phyloP scores from a whole-genome alignment of 2,113 vertebrate species.

The Aegotheles bennettii region DNA sequence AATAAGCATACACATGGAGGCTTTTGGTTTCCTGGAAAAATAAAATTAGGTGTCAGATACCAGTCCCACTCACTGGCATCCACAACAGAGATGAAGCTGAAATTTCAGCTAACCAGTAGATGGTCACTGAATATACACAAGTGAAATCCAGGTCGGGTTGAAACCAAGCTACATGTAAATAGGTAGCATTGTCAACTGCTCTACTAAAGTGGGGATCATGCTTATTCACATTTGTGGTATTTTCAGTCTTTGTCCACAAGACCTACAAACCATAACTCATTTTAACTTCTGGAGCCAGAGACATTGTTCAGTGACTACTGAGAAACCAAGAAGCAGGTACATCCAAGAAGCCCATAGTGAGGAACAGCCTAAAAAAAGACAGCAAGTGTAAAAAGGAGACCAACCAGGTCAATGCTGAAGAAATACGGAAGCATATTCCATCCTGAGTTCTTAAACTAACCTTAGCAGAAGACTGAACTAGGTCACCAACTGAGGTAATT shows the following conservation, averaged over 20 bases:
- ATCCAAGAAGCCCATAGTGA: neutral
- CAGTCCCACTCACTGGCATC: neutral
- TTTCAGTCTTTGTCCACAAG: neutral
- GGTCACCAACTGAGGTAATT: neutral
- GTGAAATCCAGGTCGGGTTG: neutral
- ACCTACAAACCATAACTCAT: neutral
- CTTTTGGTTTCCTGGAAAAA: neutral
- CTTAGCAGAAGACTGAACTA: neutral
- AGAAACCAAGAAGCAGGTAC: neutral
- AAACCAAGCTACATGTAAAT: neutral
- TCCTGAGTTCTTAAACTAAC: neutral
- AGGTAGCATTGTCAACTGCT: neutral
- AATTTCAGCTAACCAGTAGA: neutral
- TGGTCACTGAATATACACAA: neutral
- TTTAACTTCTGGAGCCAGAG: neutral
- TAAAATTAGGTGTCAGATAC: neutral
- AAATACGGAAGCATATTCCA: neutral
- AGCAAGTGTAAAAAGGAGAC: neutral
- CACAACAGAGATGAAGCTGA: neutral
- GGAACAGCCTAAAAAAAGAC: neutral
- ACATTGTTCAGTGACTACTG: neutral
- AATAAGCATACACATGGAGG: neutral
- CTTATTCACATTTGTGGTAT: neutral
- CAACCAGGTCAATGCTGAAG: neutral
- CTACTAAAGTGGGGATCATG: neutral